Conservation (phyloP, 2,888 invertebrate species). For the Drosophila greeni region DNA sequence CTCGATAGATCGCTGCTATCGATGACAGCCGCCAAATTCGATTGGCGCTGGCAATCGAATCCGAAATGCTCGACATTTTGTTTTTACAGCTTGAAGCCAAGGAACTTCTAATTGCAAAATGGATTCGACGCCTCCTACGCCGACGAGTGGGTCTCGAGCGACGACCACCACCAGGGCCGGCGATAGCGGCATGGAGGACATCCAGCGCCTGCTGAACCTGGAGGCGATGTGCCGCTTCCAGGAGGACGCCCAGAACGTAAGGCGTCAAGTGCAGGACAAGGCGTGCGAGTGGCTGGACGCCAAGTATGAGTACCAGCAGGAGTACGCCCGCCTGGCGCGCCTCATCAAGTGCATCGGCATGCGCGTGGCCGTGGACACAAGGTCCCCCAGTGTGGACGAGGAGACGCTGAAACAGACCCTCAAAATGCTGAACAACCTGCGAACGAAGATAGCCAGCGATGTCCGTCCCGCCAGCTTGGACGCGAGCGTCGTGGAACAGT, state of each 20-base stretch:
- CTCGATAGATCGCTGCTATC: not conserved
- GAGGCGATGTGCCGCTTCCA: conserved; percentile 69
- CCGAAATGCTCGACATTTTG: not conserved
- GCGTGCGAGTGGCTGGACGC: conserved; percentile 56
- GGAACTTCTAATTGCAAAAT: not conserved
- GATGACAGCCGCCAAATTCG: not conserved
- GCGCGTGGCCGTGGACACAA: conserved; percentile 24
- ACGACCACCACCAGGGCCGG: too few species aligned
- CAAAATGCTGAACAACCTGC: not conserved
- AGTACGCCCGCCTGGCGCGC: conserved; percentile 53
- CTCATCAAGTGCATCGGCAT: conserved; percentile 46
- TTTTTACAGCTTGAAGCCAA: not conserved
- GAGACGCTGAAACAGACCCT: not conserved
- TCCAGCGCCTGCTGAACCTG: conserved; percentile 67
- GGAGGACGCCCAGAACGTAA: conserved; percentile 61
- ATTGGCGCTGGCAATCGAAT: not conserved
- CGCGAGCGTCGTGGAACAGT: not conserved
- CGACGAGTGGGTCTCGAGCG: not conserved
- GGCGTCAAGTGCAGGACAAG: conserved; percentile 71
- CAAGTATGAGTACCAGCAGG: conserved; percentile 61
- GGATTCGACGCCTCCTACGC: not conserved
- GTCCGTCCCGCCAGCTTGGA: conserved; percentile 12
- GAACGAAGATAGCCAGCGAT: conserved; percentile 7
- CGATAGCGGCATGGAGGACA: conserved; percentile 55
- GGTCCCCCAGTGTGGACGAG: not conserved